Percentiles rank a stretch among this genome's conserved stretches.
Conservation (phyloP, 2,888 invertebrate species). For the Melieria crassipennis region DNA sequence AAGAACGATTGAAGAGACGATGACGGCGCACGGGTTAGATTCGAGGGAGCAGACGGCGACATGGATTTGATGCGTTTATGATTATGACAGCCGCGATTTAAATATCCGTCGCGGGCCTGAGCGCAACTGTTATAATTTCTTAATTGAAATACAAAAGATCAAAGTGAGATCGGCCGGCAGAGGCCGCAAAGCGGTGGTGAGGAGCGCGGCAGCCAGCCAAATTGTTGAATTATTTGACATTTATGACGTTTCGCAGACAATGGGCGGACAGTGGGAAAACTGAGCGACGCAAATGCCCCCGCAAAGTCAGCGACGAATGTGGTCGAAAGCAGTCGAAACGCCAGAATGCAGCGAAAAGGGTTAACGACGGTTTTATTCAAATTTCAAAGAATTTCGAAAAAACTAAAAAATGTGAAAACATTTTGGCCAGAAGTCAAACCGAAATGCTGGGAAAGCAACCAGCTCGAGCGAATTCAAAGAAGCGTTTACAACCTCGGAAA, state of each 20-base stretch:
- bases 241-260: constrained; percentile 35
- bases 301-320: constrained; percentile 29
- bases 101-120: not conserved
- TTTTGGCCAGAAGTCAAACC: not conserved
- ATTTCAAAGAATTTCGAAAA: constrained; percentile 3
- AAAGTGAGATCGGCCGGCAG: constrained; percentile 1
- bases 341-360: constrained; percentile 11
- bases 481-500: too few relatives aligned
- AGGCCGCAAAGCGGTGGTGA: not conserved
- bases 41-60: not conserved
- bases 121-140: constrained; percentile 31
- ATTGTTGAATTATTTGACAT: constrained; percentile 47
- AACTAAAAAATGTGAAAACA: not conserved
- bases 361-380: constrained; percentile 17
- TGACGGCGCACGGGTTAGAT: not conserved
- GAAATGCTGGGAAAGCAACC: not conserved
- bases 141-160: constrained; percentile 34
- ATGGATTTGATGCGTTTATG: not conserved
- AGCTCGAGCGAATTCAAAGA: too few relatives aligned
- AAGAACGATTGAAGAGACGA: too few relatives aligned
- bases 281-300: too few relatives aligned
- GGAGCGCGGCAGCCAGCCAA: constrained; percentile 39
- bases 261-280: too few relatives aligned
- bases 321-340: not conserved
- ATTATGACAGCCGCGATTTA: not conserved